Conservation (phyloP, 92 coral and sea anemone genomes). For the Actinostola sp. region DNA sequence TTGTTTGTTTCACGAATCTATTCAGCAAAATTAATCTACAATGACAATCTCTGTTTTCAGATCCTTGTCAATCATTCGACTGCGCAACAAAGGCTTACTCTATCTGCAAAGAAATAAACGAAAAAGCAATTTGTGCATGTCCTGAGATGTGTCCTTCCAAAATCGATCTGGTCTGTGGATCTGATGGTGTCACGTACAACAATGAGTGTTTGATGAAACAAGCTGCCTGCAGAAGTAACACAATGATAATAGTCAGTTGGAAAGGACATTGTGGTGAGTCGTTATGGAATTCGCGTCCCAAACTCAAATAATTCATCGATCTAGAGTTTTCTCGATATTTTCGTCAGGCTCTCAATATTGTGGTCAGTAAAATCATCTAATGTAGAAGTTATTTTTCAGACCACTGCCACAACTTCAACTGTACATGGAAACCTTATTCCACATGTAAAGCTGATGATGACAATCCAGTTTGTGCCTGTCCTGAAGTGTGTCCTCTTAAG, state of each 20-base stretch:
- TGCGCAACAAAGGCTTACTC: constrained; percentile 23
- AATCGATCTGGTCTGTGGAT: constrained; percentile 71
- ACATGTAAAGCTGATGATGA: constrained; percentile 12
- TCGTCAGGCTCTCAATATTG: too few species aligned
- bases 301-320: not conserved
- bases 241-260: constrained; percentile 4
- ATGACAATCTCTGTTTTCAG: not conserved
- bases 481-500: not conserved
- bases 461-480: constrained; percentile 31
- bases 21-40: too few species aligned
- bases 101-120: constrained; percentile 55
- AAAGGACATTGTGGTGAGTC: constrained; percentile 9
- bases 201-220: constrained; percentile 14
- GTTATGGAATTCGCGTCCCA: not conserved
- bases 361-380: too few species aligned
- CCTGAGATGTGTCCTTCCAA: constrained; percentile 62
- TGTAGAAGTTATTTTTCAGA: constrained; percentile 4
- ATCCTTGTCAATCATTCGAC: constrained; percentile 11
- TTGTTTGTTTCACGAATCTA: not conserved
- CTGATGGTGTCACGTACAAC: constrained; percentile 33
- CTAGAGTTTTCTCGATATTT: too few species aligned
- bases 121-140: constrained; percentile 84
- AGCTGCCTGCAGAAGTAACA: constrained; percentile 5
- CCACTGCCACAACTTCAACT: constrained; percentile 25
- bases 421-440: constrained; percentile 20